Percentiles rank a stretch among this genome's conserved stretches.
These are phyloP conservation scores for Dendrolimus pini DNA, from an alignment of 2,888 invertebrate species.

Conservation along the genomic window DNA sequence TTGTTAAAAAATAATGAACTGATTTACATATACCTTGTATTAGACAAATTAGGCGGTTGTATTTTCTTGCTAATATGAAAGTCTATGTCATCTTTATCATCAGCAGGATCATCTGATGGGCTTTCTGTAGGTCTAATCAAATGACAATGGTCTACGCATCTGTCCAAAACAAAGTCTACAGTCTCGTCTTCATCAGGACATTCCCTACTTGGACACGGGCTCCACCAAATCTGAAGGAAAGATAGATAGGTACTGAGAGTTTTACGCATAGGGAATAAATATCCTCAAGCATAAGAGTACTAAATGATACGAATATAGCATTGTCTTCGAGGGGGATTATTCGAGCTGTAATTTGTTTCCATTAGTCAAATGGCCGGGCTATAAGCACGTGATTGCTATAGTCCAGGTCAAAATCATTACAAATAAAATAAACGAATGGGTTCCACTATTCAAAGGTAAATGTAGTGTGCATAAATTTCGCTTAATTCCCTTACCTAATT, in stretches of 20 bases:
- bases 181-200: slow-evolving; percentile 86
- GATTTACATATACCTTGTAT: slow-evolving; percentile 36
- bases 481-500: slow-evolving; percentile 66
- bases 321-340: slow-evolving; percentile 15
- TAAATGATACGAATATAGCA: background rate
- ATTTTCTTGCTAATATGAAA: slow-evolving; percentile 74
- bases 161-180: slow-evolving; percentile 82
- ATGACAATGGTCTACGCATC: slow-evolving; percentile 84
- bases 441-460: slow-evolving; percentile 26
- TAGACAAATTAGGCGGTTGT: slow-evolving; percentile 53
- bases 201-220: slow-evolving; percentile 86
- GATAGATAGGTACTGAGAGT: background rate
- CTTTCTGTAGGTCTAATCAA: slow-evolving; percentile 63
- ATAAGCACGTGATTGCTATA: slow-evolving; percentile 12
- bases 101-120: slow-evolving; percentile 53
- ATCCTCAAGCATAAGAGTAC: background rate
- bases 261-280: background rate
- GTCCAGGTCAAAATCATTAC: slow-evolving; percentile 12
- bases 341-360: slow-evolving; percentile 21
- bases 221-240: slow-evolving; percentile 84
- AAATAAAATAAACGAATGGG: slow-evolving; percentile 14
- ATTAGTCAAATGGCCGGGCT: slow-evolving; percentile 16
- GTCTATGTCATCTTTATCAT: slow-evolving; percentile 68
- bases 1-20: too few relatives aligned
- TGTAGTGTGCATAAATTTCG: slow-evolving; percentile 50